Percentiles rank a stretch among this genome's conserved stretches.
These are phyloP conservation scores for Mionectes macconnelli DNA, from an alignment of 2,113 vertebrate genomes.

Conservation along the genomic window DNA sequence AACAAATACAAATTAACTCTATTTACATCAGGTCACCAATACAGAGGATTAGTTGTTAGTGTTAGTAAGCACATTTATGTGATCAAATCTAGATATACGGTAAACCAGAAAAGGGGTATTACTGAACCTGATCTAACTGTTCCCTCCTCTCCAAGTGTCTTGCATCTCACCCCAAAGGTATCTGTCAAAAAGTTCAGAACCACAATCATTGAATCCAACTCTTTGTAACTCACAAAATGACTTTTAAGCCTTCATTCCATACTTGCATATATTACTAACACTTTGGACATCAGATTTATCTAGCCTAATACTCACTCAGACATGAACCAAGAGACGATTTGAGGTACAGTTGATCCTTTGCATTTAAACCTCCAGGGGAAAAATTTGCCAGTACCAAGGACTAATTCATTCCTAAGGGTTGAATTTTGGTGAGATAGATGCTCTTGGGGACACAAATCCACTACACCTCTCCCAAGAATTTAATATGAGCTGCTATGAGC, in stretches of 20 bases:
- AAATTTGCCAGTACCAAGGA: neutral
- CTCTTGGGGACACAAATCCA: neutral
- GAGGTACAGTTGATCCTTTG: neutral
- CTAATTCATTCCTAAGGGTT: neutral
- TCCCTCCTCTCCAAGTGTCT: neutral
- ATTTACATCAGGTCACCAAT: neutral
- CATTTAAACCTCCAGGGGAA: neutral
- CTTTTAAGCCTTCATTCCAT: neutral
- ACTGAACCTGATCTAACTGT: neutral
- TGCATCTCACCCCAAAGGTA: neutral
- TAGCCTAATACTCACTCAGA: neutral
- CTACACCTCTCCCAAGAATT: neutral
- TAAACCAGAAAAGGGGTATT: neutral
- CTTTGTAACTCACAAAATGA: neutral
- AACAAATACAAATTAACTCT: neutral
- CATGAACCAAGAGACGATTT: neutral
- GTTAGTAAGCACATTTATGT: neutral
- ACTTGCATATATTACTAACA: neutral
- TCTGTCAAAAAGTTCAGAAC: neutral
- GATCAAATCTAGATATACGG: neutral
- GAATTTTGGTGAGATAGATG: accelerated
- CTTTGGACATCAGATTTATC: neutral
- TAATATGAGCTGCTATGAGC: neutral
- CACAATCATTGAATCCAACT: neutral
- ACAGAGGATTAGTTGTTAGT: neutral